phyloP scores from a whole-genome alignment of 2,797 vertebrate species.

The Hafferia zeledoni region DNA sequence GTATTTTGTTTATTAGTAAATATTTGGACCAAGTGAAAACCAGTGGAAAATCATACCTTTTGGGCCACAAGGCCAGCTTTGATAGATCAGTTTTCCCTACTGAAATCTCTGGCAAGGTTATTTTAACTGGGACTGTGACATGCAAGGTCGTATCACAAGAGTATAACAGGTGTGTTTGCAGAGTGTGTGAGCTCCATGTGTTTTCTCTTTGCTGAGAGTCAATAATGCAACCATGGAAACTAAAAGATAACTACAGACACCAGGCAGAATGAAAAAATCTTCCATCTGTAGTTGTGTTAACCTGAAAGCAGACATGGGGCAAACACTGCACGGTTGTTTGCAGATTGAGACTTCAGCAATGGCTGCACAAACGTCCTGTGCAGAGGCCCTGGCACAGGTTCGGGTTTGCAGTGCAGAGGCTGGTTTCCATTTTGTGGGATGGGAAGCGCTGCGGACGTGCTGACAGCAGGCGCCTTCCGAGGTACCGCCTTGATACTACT shows the following conservation, averaged over 20 bases:
- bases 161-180: constrained; percentile 27
- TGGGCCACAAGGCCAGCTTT: not conserved
- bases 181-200: constrained; percentile 4
- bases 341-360: not conserved
- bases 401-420: not conserved
- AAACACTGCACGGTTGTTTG: not conserved
- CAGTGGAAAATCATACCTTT: not conserved
- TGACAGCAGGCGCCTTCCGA: not conserved
- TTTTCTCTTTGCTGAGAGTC: constrained; percentile 29
- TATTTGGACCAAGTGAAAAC: not conserved
- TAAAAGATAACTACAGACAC: constrained; percentile 23
- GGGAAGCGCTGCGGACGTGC: not conserved
- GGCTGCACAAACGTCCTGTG: not conserved
- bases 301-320: constrained; percentile 15
- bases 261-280: constrained; percentile 9
- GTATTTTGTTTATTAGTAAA: not conserved
- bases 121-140: not conserved
- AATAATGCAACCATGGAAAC: constrained; percentile 64
- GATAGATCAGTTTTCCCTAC: not conserved
- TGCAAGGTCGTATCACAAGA: not conserved
- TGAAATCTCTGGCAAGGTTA: not conserved
- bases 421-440: not conserved
- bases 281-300: constrained; percentile 24
- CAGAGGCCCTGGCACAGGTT: not conserved
- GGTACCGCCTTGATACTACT: not conserved